These are phyloP conservation scores for Lagorchestes hirsutus DNA, from an alignment of 2,797 vertebrate species.

Conservation along the genomic window DNA sequence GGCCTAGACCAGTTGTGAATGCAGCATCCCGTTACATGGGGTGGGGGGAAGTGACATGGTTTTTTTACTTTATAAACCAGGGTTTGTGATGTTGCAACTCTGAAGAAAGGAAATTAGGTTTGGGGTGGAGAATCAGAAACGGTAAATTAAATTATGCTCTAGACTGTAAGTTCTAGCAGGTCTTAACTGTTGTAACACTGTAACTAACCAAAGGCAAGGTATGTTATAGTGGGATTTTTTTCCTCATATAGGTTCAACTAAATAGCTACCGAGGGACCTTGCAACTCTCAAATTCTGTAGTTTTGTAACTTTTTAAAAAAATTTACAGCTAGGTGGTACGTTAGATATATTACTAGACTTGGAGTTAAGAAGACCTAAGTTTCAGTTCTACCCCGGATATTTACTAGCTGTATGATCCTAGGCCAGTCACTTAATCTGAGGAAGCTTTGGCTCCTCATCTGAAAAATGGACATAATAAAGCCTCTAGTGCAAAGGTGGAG, in stretches of 20 bases:
- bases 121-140: not conserved
- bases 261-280: not conserved
- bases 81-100: not conserved
- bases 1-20: not conserved
- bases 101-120: not conserved
- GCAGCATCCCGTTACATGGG: not conserved
- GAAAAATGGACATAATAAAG: not conserved
- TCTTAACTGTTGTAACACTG: not conserved
- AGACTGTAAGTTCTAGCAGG: not conserved
- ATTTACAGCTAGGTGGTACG: not conserved
- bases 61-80: not conserved
- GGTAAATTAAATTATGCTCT: not conserved
- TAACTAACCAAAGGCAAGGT: not conserved
- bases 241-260: not conserved
- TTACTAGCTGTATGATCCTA: not conserved
- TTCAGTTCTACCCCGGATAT: not conserved
- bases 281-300: not conserved
- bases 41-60: not conserved
- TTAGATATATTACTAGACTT: not conserved
- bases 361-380: not conserved
- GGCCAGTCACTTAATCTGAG: not conserved
- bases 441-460: not conserved
- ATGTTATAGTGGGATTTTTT: not conserved
- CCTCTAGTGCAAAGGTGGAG: too few relatives aligned
- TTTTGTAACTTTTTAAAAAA: not conserved